A percentile compares a stretch with the other conserved stretches of the same genome.
Conservation (phyloP, 2,888 invertebrate genomes). For the Chalcis sispes region DNA sequence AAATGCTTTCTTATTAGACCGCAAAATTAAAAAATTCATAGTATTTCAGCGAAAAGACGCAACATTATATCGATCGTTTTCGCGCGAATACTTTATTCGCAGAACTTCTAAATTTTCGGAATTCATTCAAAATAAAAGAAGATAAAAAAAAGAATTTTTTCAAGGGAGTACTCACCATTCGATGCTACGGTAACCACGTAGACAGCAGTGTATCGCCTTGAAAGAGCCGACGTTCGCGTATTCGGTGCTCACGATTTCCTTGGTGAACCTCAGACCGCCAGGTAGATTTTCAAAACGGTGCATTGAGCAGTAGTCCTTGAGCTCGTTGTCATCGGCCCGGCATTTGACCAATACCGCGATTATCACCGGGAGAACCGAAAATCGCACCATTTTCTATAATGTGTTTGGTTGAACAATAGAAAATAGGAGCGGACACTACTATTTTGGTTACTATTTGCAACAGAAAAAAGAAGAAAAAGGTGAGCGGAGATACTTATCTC, state of each 20-base stretch:
- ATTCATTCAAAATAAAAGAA: neutral
- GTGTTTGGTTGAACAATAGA: neutral
- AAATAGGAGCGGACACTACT: neutral
- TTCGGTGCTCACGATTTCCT: constrained; percentile 83
- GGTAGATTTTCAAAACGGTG: constrained; percentile 79
- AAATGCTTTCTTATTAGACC: too few species aligned
- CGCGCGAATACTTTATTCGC: neutral
- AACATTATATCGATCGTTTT: neutral
- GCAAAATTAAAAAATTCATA: too few species aligned
- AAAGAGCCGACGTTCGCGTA: constrained; percentile 84
- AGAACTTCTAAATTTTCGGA: neutral
- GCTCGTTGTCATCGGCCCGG: constrained; percentile 66
- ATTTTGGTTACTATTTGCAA: neutral
- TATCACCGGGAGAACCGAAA: constrained; percentile 6
- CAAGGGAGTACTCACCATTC: constrained; percentile 82
- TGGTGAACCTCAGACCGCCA: constrained; percentile 85
- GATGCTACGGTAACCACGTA: constrained; percentile 86
- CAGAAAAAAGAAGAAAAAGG: neutral
- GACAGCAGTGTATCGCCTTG: constrained; percentile 87
- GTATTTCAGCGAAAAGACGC: neutral
- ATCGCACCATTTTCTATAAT: neutral
- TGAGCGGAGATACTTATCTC: neutral
- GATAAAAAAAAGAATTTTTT: neutral
- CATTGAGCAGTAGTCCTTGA: constrained; percentile 79
- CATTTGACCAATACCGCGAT: neutral